These are phyloP conservation scores for Eubasilissa splendida DNA, from an alignment of 2,888 invertebrate genomes.

Conservation along the genomic window DNA sequence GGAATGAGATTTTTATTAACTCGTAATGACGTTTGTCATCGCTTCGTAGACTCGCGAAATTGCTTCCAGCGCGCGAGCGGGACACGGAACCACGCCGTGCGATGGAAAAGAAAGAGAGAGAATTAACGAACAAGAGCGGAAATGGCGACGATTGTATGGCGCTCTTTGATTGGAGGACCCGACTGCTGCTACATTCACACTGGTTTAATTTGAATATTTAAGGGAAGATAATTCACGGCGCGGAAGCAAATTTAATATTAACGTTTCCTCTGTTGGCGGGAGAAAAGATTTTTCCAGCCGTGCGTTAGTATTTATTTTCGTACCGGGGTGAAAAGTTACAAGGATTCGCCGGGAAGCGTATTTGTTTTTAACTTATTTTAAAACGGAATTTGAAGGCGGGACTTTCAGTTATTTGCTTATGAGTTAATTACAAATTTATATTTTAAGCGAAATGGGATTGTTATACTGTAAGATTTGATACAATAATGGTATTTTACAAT, in stretches of 20 bases:
- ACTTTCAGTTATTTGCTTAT: too few species aligned
- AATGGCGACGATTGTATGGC: constrained; percentile 40
- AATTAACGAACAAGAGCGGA: constrained; percentile 44
- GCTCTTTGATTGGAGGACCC: constrained; percentile 43
- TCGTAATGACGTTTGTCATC: constrained; percentile 59
- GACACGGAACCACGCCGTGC: neutral
- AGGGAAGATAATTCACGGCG: constrained; percentile 53
- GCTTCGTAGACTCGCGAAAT: constrained; percentile 57
- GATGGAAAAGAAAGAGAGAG: constrained; percentile 8
- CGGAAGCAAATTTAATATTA: constrained; percentile 56
- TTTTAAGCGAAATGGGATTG: too few species aligned
- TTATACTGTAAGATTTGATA: too few species aligned
- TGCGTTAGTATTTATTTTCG: constrained; percentile 7
- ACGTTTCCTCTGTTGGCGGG: constrained; percentile 7
- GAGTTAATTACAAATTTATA: too few species aligned
- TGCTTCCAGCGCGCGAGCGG: constrained; percentile 47
- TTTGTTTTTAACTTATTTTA: constrained; percentile 23
- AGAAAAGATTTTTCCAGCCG: neutral
- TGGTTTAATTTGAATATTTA: constrained; percentile 58
- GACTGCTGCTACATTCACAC: constrained; percentile 42
- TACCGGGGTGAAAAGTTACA: constrained; percentile 8
- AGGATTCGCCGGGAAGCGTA: neutral
- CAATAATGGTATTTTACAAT: too few species aligned
- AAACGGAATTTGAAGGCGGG: neutral
- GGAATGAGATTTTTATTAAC: constrained; percentile 58